Conservation (phyloP, 2,888 invertebrate species). For the Operophtera brumata region DNA sequence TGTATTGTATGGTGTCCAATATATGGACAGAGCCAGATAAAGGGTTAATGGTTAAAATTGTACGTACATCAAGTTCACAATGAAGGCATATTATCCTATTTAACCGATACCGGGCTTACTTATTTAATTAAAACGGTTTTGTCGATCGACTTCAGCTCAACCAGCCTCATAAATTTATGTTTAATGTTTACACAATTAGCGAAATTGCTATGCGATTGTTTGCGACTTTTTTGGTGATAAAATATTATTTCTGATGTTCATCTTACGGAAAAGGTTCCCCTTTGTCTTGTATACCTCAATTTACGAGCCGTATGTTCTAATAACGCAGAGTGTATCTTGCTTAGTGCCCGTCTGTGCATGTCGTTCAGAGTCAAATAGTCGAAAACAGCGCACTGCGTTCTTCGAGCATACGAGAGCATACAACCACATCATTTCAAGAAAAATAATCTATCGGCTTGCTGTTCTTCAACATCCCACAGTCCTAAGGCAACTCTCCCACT, state of each 20-base stretch:
- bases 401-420: no score
- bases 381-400: not conserved
- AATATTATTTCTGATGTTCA: not conserved
- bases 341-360: not conserved
- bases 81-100: slow-evolving; percentile 39
- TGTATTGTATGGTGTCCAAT: no score
- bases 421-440: no score
- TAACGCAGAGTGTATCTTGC: not conserved
- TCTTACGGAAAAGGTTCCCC: not conserved
- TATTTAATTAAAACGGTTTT: slow-evolving; percentile 34
- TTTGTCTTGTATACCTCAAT: not conserved
- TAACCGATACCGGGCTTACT: slow-evolving; percentile 42
- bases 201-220: slow-evolving; percentile 58
- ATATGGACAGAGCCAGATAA: no score
- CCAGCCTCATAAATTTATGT: slow-evolving; percentile 13
- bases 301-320: not conserved
- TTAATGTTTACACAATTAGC: slow-evolving; percentile 33
- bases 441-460: no score
- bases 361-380: not conserved
- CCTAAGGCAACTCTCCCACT: not conserved
- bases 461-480: no score
- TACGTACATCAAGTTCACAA: not conserved
- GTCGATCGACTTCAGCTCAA: slow-evolving; percentile 19
- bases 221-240: slow-evolving; percentile 7
- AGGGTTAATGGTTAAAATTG: not conserved